These are phyloP conservation scores for Zenarchopterus dispar DNA, from an alignment of 2,797 vertebrate genomes.

Conservation along the genomic window DNA sequence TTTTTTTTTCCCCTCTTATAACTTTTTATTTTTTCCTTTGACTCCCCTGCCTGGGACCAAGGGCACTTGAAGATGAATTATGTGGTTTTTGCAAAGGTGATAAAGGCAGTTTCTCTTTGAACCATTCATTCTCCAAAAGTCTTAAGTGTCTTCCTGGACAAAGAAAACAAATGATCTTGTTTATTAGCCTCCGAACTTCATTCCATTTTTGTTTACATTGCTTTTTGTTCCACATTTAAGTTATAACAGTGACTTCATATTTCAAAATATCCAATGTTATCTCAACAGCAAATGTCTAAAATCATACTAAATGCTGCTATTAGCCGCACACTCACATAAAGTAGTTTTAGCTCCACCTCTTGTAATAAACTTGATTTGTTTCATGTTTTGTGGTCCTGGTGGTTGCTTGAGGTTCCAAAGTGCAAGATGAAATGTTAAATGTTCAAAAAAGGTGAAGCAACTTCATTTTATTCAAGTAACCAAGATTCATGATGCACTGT, in stretches of 20 bases:
- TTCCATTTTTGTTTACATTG: conserved; percentile 66
- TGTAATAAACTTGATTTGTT: conserved; percentile 71
- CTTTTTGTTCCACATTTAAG: conserved; percentile 28
- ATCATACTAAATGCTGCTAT: conserved; percentile 34
- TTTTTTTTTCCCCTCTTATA: background rate
- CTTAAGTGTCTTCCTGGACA: conserved; percentile 51
- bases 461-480: too few relatives aligned
- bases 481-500: too few relatives aligned
- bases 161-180: conserved; percentile 21
- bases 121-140: conserved; percentile 47
- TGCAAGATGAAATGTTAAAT: background rate
- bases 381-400: conserved; percentile 9
- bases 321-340: conserved; percentile 44
- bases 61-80: conserved; percentile 15
- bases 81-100: conserved; percentile 18
- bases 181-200: conserved; percentile 26
- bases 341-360: conserved; percentile 44
- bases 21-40: conserved; percentile 12
- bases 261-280: conserved; percentile 19
- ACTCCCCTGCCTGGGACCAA: conserved; percentile 47
- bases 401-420: background rate
- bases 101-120: conserved; percentile 23
- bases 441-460: too few relatives aligned
- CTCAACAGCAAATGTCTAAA: conserved; percentile 44
- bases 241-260: conserved; percentile 48